Base-by-base conservation (phyloP, 2,113 vertebrate genomes). In the Gobius niger region DNA sequence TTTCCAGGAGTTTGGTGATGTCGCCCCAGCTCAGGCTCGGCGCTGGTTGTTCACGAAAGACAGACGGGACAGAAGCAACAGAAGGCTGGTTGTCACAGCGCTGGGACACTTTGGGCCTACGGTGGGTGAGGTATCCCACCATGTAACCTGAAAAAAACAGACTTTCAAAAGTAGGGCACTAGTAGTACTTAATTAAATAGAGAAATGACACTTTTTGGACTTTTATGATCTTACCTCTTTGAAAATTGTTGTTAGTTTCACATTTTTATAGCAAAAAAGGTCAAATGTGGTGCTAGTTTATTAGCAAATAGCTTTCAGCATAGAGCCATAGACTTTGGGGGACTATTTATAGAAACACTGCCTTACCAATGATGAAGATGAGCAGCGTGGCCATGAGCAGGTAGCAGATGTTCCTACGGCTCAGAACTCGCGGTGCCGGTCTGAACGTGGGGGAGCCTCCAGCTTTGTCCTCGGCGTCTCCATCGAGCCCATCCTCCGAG, bases 341-440 rank as follows among this genome's bases (percentile, higher is more conserved):
- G 24, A 34, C 24, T 34, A 34, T 34, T 34, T 34, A 34, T 34
- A 34, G 24, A 4, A 34, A 4, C 24, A 24, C 24, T 24, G 4
- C 2, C 72, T 1, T 88, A 99, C 97, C 97, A 14, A 89, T 78
- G 11, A 94, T 14, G 75, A 98, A 93, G 19, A 96, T 70, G 5
- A 95, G 16, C 49, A 92, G 11, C 1, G 75, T n/a, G 7, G 77
- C 87, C 0, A 91, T 44, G n/a, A 80, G 47, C 1, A 86, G 0
- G 18, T 77, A 89, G 70, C 76, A 92, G 12, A 94, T 0, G 2
- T 47, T 82, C 60, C 0, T 67, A 57, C 73, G 70, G 85, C 10
- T 74, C 1, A 47, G 34, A 1, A 0, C 63, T 5, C 0, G 72
- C 47, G 49, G 57, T 0, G 44, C 66, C 7, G 76, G 74, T 47